Base-by-base conservation (phyloP, 1,140 invertebrate species). In the Drosophila malerkotliana region DNA sequence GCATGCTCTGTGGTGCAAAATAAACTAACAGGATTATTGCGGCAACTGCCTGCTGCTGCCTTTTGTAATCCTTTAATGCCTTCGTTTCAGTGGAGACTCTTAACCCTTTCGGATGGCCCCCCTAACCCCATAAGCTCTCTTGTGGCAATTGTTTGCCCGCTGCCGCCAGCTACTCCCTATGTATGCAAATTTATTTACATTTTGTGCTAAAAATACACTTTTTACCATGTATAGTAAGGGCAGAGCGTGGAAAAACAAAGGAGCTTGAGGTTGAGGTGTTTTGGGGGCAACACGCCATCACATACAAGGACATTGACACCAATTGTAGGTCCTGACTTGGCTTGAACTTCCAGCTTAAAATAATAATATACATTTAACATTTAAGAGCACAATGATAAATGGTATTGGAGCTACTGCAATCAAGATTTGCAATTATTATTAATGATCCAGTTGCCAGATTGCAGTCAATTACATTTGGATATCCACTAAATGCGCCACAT, bases 1-100 rank as follows among this genome's bases (percentile, higher is more conserved):
- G 71, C 66, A 55, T 54, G 68, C 76, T 73, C 68, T 75, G 71
- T 34, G 58, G 55, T 34, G 79, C 54, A 69, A 81, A 81, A 82
- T 83, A 82, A 83, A 87, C 81, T 87, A 87, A 84, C 81, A 87
- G 81, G 81, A 84, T 84, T 84, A 84, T 77, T 72, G 78, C 53
- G 59, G 47, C 79, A 72, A 83, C 66, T 71, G 79, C 77, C 74
- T 66, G 62, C 49, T 64, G 51, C 45, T 63, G 51, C 60, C 77
- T 56, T 72, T 80, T 72, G 72, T 80, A 84, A 84, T 85, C 80
- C 80, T 81, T 84, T 87, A 81, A 84, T 79, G 67, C 80, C 21
- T 30, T 18, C 48, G 41, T 18, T 44, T 37, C 56, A 55, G 52
- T 21, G 51, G 28, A 30, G 9, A 14, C 63, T 48, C 52, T 60